Evolutionary conservation across 1,140 invertebrate species (phyloP).

Genomic region (Dufourea novaeangliae): DNA sequence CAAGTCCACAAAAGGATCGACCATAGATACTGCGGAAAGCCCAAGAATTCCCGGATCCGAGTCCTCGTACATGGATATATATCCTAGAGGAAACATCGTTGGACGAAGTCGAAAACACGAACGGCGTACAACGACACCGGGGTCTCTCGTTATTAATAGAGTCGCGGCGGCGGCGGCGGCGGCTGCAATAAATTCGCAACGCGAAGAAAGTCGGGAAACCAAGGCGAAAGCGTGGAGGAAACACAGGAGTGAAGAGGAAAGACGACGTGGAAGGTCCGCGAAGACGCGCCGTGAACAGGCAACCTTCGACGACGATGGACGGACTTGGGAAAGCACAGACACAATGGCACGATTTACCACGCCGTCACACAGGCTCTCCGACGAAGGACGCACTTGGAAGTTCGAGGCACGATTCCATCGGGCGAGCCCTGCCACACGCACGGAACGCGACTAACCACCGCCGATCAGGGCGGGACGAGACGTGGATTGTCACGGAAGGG

Average conservation of each 20-base stretch:
- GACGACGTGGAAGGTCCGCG: too few species aligned
- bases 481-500: conserved; percentile 6
- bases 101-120: not conserved
- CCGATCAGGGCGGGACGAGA: conserved; percentile 19
- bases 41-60: too few species aligned
- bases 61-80: not conserved
- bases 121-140: conserved; percentile 32
- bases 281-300: not conserved
- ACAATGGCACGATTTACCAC: not conserved
- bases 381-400: not conserved
- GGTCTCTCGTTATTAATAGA: conserved; percentile 23
- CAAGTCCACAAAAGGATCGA: too few species aligned
- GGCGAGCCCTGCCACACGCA: not conserved
- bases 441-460: not conserved
- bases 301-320: conserved; percentile 1
- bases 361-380: not conserved
- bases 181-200: not conserved
- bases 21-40: too few species aligned
- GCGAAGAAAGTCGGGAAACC: not conserved
- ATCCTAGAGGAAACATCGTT: conserved; percentile 6
- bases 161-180: not conserved
- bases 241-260: not conserved
- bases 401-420: not conserved
- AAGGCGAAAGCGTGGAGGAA: not conserved
- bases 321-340: not conserved